Evolutionary conservation across 64 coral and sea anemone species (phyloP), one percentile per base, ranked within the genome.

Genomic region (Montipora sp.): DNA sequence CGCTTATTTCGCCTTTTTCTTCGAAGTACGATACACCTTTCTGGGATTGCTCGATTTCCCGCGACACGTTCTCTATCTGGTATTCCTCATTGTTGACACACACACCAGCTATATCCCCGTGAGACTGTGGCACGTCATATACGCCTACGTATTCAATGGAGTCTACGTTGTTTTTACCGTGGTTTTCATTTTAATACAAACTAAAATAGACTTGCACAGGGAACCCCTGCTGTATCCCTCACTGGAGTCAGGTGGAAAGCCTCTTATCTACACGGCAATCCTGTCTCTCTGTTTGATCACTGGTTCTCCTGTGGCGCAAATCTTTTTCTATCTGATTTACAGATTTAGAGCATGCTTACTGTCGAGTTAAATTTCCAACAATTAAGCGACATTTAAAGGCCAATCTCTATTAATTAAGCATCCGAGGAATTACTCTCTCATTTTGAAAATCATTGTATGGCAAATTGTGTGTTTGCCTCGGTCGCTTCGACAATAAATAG

Each of bases 181-280:
- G 3, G 59, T 93, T 14, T 88, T 71, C 75, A 93, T 93, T 46
- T n/a, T 93, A 51, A 79, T 74, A 3, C 75, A 93, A 65, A 83
- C 87, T 11, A 84, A 76, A 18, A 21, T 85, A 3, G 83, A 93
- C 78, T 65, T 93, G 0, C 22, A 59, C 65, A 13, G 49, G 2
- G 75, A 88, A 67, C 91, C 91, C 3, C 19, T 10, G 0, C 13
- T 79, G 12, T 93, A 76, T 51, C 91, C 91, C 8, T 93, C 91
- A 0, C 75, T 93, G 66, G 84, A 87, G 83, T 88, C 75, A 61
- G 67, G 91, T 65, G 58, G 87, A 0, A 11, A 71, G 7, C 91
- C 91, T 72, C 59, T 93, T 8, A 87, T 93, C 43, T 93, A 93
- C 76, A 88, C 91, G 50, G 91, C 91, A 1, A 79, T 77, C 59